These are phyloP conservation scores for Prosapia bicincta DNA, from an alignment of 2,888 invertebrate genomes.

Conservation along the genomic window DNA sequence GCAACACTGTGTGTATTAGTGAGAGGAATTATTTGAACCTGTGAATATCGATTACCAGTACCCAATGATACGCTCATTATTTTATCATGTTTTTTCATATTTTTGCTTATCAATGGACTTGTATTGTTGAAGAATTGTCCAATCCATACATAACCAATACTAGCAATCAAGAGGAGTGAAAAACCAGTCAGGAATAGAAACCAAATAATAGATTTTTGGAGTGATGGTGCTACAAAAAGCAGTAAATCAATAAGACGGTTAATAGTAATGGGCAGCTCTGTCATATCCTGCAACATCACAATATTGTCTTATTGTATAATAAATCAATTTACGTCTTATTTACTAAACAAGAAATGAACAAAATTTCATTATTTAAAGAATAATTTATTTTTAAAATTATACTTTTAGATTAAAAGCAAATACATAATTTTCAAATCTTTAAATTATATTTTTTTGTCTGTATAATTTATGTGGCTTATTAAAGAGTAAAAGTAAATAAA, in stretches of 20 bases:
- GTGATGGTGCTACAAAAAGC: slow-evolving; percentile 39
- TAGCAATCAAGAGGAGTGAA: slow-evolving; percentile 42
- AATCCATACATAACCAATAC: slow-evolving; percentile 38
- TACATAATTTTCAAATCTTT: too few species aligned
- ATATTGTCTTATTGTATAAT: too few species aligned
- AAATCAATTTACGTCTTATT: too few species aligned
- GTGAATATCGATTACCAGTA: neutral
- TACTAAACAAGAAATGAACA: too few species aligned
- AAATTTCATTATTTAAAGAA: too few species aligned
- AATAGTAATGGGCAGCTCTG: slow-evolving; percentile 33
- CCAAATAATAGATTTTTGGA: slow-evolving; percentile 42
- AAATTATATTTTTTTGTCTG: too few species aligned
- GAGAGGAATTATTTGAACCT: slow-evolving; percentile 9
- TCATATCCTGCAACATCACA: slow-evolving; percentile 32
- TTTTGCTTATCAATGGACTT: slow-evolving; percentile 7
- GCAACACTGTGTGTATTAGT: neutral
- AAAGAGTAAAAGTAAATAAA: too few species aligned
- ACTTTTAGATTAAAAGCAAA: too few species aligned
- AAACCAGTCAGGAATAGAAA: slow-evolving; percentile 42
- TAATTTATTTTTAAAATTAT: too few species aligned
- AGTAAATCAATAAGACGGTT: slow-evolving; percentile 39
- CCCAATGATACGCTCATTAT: slow-evolving; percentile 3
- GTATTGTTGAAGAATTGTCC: slow-evolving; percentile 28
- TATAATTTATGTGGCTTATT: too few species aligned
- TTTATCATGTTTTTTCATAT: neutral